phyloP scores from a whole-genome alignment of 2,113 vertebrate genomes.

The Equus przewalskii region DNA sequence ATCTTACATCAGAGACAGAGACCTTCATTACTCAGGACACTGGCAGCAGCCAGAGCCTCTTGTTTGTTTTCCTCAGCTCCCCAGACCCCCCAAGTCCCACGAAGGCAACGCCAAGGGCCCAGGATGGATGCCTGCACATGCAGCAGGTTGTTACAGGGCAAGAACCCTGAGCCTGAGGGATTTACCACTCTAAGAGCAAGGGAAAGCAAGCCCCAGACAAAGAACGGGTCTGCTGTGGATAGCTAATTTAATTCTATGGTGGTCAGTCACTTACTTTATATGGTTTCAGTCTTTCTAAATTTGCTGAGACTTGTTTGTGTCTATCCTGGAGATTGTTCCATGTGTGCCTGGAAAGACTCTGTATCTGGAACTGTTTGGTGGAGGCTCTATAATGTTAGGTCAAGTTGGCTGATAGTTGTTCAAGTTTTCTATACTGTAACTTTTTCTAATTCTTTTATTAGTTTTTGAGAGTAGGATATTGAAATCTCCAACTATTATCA shows the following conservation, averaged over 20 bases:
- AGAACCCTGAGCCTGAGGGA: neutral
- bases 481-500: neutral
- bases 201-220: neutral
- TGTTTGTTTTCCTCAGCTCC: neutral
- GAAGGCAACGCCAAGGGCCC: neutral
- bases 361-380: neutral
- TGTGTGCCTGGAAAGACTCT: neutral
- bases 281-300: neutral
- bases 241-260: neutral
- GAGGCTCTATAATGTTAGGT: neutral
- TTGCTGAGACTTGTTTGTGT: neutral
- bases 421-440: neutral
- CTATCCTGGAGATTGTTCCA: neutral
- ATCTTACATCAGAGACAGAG: neutral
- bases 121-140: neutral
- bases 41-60: neutral
- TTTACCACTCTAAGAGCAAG: neutral
- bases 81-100: accelerated
- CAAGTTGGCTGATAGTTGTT: neutral
- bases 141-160: neutral
- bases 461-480: neutral
- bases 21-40: neutral
- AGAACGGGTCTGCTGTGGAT: neutral
- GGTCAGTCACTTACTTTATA: neutral
- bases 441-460: neutral